Evolutionary conservation across 1,140 invertebrate species (phyloP).

Genomic region (Philotrypesis tridentata): DNA sequence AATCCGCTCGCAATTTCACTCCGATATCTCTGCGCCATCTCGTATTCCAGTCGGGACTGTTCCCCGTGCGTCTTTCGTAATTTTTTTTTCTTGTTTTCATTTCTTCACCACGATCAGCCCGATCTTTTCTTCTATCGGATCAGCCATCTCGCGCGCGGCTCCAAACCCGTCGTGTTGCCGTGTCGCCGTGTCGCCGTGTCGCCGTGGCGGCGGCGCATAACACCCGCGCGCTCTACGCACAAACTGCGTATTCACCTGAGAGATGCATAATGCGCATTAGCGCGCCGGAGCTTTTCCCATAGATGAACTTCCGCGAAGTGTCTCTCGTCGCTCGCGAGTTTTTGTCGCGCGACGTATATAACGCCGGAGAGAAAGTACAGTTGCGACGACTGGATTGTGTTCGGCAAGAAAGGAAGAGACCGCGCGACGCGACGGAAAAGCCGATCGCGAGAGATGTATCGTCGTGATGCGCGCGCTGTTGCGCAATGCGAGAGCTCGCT

Average conservation of each 20-base stretch:
- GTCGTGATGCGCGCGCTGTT: background rate
- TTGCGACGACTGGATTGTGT: background rate
- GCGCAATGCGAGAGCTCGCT: background rate
- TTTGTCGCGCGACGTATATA: background rate
- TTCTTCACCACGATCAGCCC: no score
- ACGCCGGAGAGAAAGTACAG: constrained; percentile 39
- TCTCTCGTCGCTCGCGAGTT: background rate
- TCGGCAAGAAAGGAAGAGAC: background rate
- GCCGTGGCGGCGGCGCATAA: no score
- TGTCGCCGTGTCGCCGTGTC: no score
- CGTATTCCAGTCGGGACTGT: no score
- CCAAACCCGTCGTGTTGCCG: no score
- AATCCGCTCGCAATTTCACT: background rate
- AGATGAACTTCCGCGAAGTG: constrained; percentile 1
- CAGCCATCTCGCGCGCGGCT: no score
- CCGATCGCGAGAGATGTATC: background rate
- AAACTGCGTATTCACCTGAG: no score
- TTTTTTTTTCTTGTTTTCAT: no score
- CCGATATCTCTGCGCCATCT: background rate
- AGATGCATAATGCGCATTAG: background rate
- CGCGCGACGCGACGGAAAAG: background rate
- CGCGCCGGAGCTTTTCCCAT: background rate
- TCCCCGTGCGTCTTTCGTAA: no score
- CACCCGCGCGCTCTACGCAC: no score
- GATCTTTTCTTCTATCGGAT: no score